These are phyloP conservation scores for Leptopilina drosophilae DNA, from an alignment of 2,888 invertebrate genomes.

Conservation along the genomic window DNA sequence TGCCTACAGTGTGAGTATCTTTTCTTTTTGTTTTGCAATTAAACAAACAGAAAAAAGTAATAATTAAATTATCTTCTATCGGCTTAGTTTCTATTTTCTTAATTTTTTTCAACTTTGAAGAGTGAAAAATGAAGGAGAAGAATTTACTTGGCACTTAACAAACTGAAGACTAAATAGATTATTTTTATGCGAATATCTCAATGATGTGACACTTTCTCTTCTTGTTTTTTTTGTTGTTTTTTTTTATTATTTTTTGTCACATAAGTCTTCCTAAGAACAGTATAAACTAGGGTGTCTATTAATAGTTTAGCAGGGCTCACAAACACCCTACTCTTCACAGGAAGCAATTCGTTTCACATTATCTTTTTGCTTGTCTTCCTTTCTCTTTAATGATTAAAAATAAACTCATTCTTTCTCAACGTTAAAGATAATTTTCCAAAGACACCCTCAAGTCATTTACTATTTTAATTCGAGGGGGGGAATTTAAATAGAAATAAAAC, in stretches of 20 bases:
- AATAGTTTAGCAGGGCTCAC: conserved; percentile 65
- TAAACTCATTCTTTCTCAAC: conserved; percentile 35
- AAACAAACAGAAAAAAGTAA: no score
- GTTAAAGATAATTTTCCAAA: conserved; percentile 2
- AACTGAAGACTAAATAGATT: neutral
- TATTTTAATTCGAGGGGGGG: neutral
- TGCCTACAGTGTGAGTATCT: conserved; percentile 92
- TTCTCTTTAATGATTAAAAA: conserved; percentile 55
- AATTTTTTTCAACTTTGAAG: conserved; percentile 11
- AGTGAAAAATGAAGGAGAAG: conserved; percentile 8
- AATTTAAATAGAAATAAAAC: no score
- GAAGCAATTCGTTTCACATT: conserved; percentile 68
- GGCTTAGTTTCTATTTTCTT: no score
- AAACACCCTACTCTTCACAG: conserved; percentile 63
- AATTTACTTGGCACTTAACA: neutral
- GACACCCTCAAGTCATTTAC: conserved; percentile 6
- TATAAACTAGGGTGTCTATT: conserved; percentile 65
- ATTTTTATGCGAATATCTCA: conserved; percentile 33
- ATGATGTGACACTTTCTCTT: conserved; percentile 19
- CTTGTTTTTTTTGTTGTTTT: conserved; percentile 51
- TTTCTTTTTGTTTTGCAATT: conserved; percentile 18
- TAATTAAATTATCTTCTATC: no score
- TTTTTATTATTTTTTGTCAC: conserved; percentile 54
- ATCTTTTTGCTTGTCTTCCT: conserved; percentile 62
- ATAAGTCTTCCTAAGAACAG: conserved; percentile 61